A percentile compares a stretch with the other conserved stretches of the same genome.
These are phyloP conservation scores for Coboldia fuscipes DNA, from an alignment of 1,140 invertebrate genomes.

Conservation along the genomic window DNA sequence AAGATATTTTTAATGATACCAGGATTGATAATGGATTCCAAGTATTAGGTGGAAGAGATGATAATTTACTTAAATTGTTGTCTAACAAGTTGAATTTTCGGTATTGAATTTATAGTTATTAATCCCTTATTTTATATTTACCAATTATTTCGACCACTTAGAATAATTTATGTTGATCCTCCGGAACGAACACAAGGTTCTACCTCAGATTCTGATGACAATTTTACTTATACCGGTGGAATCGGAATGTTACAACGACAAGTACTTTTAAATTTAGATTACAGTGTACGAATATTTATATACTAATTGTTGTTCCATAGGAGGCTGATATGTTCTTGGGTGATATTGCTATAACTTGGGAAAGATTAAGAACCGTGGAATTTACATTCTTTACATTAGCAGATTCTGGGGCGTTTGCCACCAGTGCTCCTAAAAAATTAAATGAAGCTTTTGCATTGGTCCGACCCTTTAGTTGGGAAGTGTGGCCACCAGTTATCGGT, in stretches of 20 bases:
- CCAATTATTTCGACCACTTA: no score
- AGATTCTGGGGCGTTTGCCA: conserved; percentile 46
- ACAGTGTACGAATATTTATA: conserved; percentile 1
- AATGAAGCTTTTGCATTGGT: conserved; percentile 46
- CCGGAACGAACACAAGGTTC: conserved; percentile 43
- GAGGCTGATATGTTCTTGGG: conserved; percentile 45
- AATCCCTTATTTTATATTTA: no score
- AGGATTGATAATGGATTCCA: conserved; percentile 26
- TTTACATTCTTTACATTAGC: conserved; percentile 47
- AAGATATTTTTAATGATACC: not conserved
- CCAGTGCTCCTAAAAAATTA: conserved; percentile 38
- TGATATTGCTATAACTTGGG: conserved; percentile 43
- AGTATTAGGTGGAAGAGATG: conserved; percentile 40
- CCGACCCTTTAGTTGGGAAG: conserved; percentile 42
- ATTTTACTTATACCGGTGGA: conserved; percentile 41
- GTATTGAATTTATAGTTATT: no score
- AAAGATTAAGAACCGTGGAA: conserved; percentile 37
- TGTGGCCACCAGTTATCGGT: conserved; percentile 30
- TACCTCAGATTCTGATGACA: conserved; percentile 27
- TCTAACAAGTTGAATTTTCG: conserved; percentile 44
- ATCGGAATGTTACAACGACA: conserved; percentile 39
- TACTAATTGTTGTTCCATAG: conserved; percentile 16
- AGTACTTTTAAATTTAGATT: conserved; percentile 19
- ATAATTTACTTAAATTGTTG: conserved; percentile 34
- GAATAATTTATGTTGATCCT: conserved; percentile 41